Base-by-base conservation (phyloP, 2,113 vertebrate species). In the Cricetomys ansorgei region DNA sequence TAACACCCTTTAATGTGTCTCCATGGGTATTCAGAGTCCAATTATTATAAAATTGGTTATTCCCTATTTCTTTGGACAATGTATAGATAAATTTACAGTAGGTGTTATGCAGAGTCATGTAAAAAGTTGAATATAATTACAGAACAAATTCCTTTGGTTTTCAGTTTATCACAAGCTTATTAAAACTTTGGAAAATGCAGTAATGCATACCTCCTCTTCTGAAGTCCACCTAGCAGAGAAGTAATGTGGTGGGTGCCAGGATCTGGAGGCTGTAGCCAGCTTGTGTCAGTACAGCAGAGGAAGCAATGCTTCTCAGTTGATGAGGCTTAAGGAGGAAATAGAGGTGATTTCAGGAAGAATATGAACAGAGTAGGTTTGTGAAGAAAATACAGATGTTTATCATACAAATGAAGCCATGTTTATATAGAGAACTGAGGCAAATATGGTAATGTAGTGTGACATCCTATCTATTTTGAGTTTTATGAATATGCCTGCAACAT, bases 101-200 rank as follows among this genome's bases (percentile, higher is more conserved):
- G 15, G 0, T 86, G 3, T 73, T 34, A 77, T 77, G 4, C 2
- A 59, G 27, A 67, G 5, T n/a, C 16, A 25, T 64, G 5, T 65
- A 69, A 84, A 64, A 75, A 7, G 16, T 53, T 94, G 27, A 10
- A 91, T 19, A 89, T 69, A 83, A 91, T 62, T 59, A 21, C 16
- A 88, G 48, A 70, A 93, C 4, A 91, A n/a, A 92, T 77, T 7
- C 10, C 31, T 95, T 89, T 23, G 34, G 4, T 83, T 95, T 97
- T 88, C 17, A 50, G 29, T 37, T 86, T 57, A 87, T 69, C 17
- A 84, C 69, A 87, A 65, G 57, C 0, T 85, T 67, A 70, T 73
- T 89, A 57, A 88, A 29, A 81, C 17, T 27, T 93, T 40, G 10
- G 29, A 8, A 9, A 34, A 75, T 72, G 5, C 5, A 50, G 12